Percentiles rank a stretch among this genome's conserved stretches.
These are phyloP conservation scores for Knipowitschia caucasica DNA, from an alignment of 2,797 vertebrate species.

Conservation along the genomic window DNA sequence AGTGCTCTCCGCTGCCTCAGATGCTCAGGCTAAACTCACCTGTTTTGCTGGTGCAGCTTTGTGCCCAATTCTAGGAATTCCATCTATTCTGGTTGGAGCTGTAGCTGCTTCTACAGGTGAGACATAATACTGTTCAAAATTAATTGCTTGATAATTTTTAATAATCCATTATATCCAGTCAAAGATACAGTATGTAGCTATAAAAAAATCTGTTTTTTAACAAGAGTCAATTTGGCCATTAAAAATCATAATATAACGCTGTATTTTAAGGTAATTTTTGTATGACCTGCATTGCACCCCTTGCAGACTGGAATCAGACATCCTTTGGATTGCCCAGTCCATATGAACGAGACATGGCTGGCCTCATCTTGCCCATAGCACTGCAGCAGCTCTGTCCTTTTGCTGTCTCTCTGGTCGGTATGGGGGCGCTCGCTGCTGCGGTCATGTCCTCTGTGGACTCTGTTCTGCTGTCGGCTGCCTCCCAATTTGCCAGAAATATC, in stretches of 20 bases:
- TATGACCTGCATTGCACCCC: neutral
- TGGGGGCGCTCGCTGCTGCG: slow-evolving; percentile 49
- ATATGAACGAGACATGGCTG: slow-evolving; percentile 29
- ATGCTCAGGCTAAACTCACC: slow-evolving; percentile 43
- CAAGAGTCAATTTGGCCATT: too few species aligned
- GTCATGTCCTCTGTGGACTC: slow-evolving; percentile 64
- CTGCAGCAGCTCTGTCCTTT: slow-evolving; percentile 43
- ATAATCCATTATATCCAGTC: neutral
- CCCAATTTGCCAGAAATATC: slow-evolving; percentile 46
- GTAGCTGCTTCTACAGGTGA: slow-evolving; percentile 45
- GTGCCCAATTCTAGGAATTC: slow-evolving; percentile 41
- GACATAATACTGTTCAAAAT: neutral
- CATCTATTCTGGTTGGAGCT: slow-evolving; percentile 45
- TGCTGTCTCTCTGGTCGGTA: slow-evolving; percentile 27
- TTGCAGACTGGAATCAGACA: slow-evolving; percentile 57
- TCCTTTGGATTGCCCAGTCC: slow-evolving; percentile 32
- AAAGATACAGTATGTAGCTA: too few species aligned
- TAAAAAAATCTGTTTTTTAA: too few species aligned
- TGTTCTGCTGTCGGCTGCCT: slow-evolving; percentile 54
- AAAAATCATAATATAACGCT: too few species aligned
- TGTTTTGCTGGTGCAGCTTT: slow-evolving; percentile 35
- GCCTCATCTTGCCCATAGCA: slow-evolving; percentile 46
- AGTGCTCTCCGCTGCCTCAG: slow-evolving; percentile 36
- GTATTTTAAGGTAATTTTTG: too few species aligned
- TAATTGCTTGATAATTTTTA: neutral